Percentiles rank a stretch among this genome's conserved stretches.
Conservation (phyloP, 1,140 invertebrate genomes). For the Anastatus disparis region DNA sequence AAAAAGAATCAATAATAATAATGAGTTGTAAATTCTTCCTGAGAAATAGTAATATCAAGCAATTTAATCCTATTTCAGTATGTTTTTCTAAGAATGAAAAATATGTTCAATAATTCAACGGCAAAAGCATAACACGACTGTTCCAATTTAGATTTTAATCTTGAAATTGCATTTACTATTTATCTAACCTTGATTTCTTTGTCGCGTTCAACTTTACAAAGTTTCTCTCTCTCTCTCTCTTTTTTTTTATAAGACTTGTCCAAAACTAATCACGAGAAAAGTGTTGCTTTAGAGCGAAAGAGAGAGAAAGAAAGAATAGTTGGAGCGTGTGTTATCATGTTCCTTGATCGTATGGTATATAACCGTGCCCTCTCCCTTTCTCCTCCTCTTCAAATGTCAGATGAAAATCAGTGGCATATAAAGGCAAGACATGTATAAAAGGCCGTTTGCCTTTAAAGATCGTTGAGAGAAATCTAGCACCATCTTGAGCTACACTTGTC, state of each 20-base stretch:
- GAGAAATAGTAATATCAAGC: too few relatives aligned
- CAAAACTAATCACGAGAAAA: constrained; percentile 41
- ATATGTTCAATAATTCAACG: background rate
- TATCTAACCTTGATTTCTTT: constrained; percentile 27
- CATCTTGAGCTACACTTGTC: constrained; percentile 45
- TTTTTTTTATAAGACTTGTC: too few relatives aligned
- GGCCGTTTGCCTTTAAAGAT: constrained; percentile 7
- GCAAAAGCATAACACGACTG: background rate
- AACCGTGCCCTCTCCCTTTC: too few relatives aligned
- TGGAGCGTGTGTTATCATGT: constrained; percentile 21
- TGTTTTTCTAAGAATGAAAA: background rate
- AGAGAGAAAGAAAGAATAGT: too few relatives aligned
- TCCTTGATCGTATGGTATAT: constrained; percentile 18
- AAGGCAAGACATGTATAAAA: constrained; percentile 36
- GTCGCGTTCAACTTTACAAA: too few relatives aligned
- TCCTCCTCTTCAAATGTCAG: too few relatives aligned
- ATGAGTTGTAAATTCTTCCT: too few relatives aligned
- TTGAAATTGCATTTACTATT: background rate
- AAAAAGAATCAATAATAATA: too few relatives aligned
- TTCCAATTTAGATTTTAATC: constrained; percentile 29
- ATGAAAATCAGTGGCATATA: constrained; percentile 34
- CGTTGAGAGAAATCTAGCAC: constrained; percentile 36
- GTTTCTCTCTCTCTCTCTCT: constrained; percentile 27
- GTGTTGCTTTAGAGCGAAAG: background rate
- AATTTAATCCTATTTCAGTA: too few relatives aligned